Percentiles rank a stretch among this genome's conserved stretches.
These are phyloP conservation scores for Cerastis rubricosa DNA, from an alignment of 2,888 invertebrate genomes.

Conservation along the genomic window DNA sequence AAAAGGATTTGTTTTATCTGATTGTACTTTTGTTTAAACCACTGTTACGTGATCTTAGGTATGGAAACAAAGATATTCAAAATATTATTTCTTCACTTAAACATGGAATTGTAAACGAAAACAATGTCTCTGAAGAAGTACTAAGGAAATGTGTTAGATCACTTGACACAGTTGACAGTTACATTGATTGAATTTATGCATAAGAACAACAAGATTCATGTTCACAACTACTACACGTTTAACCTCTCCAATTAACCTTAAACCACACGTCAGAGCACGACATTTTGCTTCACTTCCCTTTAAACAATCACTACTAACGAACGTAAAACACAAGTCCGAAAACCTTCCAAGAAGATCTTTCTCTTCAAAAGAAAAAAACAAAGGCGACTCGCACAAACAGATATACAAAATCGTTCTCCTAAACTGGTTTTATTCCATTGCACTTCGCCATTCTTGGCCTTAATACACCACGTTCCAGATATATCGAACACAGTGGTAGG, in stretches of 20 bases:
- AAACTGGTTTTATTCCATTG: conserved; percentile 60
- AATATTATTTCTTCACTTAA: not conserved
- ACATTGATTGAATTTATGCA: conserved; percentile 43
- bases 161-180: conserved; percentile 23
- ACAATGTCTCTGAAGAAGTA: conserved; percentile 15
- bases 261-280: conserved; percentile 24
- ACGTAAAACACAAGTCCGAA: conserved; percentile 14
- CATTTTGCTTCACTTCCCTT: conserved; percentile 15
- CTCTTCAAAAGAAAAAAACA: conserved; percentile 14
- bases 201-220: conserved; percentile 49
- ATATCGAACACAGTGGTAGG: conserved; percentile 64
- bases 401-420: conserved; percentile 41
- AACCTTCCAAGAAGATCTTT: conserved; percentile 7
- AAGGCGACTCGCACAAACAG: conserved; percentile 33
- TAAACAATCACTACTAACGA: conserved; percentile 27
- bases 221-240: conserved; percentile 25
- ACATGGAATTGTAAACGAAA: not conserved
- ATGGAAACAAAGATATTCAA: conserved; percentile 4
- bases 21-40: conserved; percentile 27
- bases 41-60: conserved; percentile 17
- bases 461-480: conserved; percentile 77
- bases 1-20: conserved; percentile 55
- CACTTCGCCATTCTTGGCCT: conserved; percentile 71
- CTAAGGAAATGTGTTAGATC: conserved; percentile 24
- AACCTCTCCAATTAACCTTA: conserved; percentile 54